Base-by-base conservation (phyloP, 2,888 invertebrate species). In the Ophonus ardosiacus region DNA sequence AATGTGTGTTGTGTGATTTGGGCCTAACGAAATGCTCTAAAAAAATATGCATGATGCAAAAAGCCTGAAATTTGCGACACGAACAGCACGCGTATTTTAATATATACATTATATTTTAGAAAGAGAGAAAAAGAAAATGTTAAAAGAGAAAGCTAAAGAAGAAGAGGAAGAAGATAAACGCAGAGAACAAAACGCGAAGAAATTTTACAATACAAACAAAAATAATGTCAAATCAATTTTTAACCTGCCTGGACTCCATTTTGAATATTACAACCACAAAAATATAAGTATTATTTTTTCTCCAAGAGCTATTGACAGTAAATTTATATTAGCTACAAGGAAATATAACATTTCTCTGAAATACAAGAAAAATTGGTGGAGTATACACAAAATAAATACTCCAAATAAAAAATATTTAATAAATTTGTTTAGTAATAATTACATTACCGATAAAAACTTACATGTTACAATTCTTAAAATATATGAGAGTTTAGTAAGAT, bases 221-320 rank as follows among this genome's bases (percentile, higher is more conserved):
- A 57, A 78, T 31, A 17, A 57, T 3, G 0, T 31, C 7, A 24
- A 18, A 7, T 78, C 78, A 24, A 78, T 78, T 57, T 78, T 78
- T 7, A 78, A 56, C 31, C 7, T 78, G 3, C 57, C 7, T n/a
- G 78, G 78, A 31, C 56, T 78, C 5, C 18, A 57, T 57, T 57
- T 78, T 57, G 31, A 31, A 13, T 15, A 57, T 13, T 78, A 31
- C 18, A 24, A 56, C n/a, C 56, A 78, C n/a, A 57, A 21, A 24
- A 21, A 56, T 56, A 78, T 78, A 56, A 78, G 57, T 57, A 31
- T 78, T n/a, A 24, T 57, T 24, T 78, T 78, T 57, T 40, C 56
- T n/a, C 78, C 78, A 57, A 57, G 78, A 21, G 78, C 21, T 7
- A 56, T 78, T 13, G 56, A 24, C n/a, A 5, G 8, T 7, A 24